A percentile compares a stretch with the other conserved stretches of the same genome.
phyloP scores from a whole-genome alignment of 2,113 vertebrate genomes.

The Bambusicola thoracicus region DNA sequence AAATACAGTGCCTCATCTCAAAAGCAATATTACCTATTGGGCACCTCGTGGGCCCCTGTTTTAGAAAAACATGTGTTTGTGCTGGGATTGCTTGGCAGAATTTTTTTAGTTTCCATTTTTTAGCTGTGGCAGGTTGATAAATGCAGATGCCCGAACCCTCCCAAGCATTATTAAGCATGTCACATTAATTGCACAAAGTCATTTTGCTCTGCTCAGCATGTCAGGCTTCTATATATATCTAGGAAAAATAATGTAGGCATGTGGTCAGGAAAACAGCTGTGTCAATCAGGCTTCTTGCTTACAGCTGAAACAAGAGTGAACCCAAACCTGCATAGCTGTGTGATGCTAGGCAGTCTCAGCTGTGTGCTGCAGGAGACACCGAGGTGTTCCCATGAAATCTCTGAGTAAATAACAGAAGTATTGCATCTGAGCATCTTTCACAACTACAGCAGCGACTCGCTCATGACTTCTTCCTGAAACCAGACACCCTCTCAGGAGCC shows the following conservation, averaged over 20 bases:
- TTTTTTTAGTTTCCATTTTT: background rate
- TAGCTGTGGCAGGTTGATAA: background rate
- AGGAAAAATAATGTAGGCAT: slow-evolving; percentile 5
- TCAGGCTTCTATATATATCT: slow-evolving; percentile 36
- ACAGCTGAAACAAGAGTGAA: slow-evolving; percentile 4
- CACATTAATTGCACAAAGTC: slow-evolving; percentile 46
- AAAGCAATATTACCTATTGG: background rate
- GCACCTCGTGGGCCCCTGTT: accelerated
- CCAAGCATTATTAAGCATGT: slow-evolving; percentile 46
- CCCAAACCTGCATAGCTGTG: background rate
- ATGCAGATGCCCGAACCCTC: slow-evolving; percentile 26
- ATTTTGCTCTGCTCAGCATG: slow-evolving; percentile 47
- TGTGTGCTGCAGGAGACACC: background rate
- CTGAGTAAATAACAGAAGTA: slow-evolving; percentile 21
- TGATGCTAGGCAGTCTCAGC: background rate
- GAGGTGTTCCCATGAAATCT: background rate
- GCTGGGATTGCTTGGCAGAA: background rate
- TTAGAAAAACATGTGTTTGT: background rate
- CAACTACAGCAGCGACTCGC: background rate
- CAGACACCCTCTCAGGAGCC: background rate
- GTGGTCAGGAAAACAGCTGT: slow-evolving; percentile 50
- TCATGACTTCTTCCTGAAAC: background rate
- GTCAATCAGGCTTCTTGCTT: slow-evolving; percentile 48
- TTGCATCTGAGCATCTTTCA: background rate
- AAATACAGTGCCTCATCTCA: background rate